phyloP scores from a whole-genome alignment of 2,797 vertebrate species.

The Gallinago nigripennis region DNA sequence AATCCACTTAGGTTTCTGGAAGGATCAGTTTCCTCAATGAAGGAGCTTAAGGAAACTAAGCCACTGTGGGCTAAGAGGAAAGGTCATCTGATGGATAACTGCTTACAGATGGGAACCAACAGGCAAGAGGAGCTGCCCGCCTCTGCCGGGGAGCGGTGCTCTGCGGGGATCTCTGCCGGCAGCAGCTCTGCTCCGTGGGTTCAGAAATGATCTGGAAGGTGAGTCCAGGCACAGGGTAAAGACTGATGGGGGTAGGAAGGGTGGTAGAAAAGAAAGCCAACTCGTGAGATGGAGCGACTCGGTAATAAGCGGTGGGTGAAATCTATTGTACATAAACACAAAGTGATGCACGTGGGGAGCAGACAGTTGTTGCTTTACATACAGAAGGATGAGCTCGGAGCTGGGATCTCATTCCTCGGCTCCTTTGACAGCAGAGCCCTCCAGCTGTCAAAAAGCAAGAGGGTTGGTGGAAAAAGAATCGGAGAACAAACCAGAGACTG shows the following conservation, averaged over 20 bases:
- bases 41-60: neutral
- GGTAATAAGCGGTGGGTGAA: neutral
- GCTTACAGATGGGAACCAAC: neutral
- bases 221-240: neutral
- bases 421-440: neutral
- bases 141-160: neutral
- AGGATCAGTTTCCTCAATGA: neutral
- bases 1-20: constrained; percentile 8
- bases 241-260: neutral
- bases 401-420: neutral
- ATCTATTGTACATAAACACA: neutral
- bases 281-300: fast-evolving
- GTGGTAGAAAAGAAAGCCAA: neutral
- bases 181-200: fast-evolving
- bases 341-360: neutral
- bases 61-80: neutral
- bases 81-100: neutral
- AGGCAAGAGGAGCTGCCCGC: neutral
- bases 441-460: neutral
- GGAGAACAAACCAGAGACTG: fast-evolving
- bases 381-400: neutral
- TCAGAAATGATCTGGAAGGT: neutral
- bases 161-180: neutral
- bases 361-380: neutral
- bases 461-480: neutral